Base-by-base conservation (phyloP, 2,113 vertebrate genomes). In the Callopanchax toddi region DNA sequence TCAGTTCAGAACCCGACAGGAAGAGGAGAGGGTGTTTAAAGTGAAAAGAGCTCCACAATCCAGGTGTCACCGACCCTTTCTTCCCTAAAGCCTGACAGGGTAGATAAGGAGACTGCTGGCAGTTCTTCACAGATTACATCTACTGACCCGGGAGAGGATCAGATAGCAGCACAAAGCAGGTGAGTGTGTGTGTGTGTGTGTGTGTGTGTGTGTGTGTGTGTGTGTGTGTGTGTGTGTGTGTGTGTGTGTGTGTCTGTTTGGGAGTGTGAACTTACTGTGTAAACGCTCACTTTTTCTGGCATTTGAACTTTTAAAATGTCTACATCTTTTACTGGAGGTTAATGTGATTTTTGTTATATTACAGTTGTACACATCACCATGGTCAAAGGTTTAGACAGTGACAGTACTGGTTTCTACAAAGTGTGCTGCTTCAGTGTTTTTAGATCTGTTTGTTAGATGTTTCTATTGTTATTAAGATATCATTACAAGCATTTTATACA, bases 61-160 rank as follows among this genome's bases (percentile, higher is more conserved):
- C 90, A 90, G 90, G 90, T 92, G 88, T 91, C 43, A 49, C 70
- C 43, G 52, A 49, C 69, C 34, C 73, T 87, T 85, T 80, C 60
- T 60, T 60, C 10, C 68, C 72, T 50, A 18, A 58, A 81, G 60
- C 54, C 66, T 82, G 69, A 86, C 74, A 83, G 80, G 83, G 84
- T 77, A 89, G 77, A 83, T 86, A 34, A 48, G 79, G 71, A 83
- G 86, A 87, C 81, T 71, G 76, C 71, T 79, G 81, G 74, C 54
- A 58, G 76, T 89, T 79, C 79, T 71, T 85, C 68, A 81, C 78
- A 90, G 89, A 91, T 91, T 87, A 79, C 76, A 92, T 91, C 90
- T 88, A 87, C 82, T 87, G 82, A 85, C 57, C 67, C 78, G 15
- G 71, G 51, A 74, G 73, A 20, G 68, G 70, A 78, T 87, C 68